Percentiles rank a stretch among this genome's conserved stretches.
Evolutionary conservation across 2,888 invertebrate species (phyloP).

Genomic region (Hyalella azteca): DNA sequence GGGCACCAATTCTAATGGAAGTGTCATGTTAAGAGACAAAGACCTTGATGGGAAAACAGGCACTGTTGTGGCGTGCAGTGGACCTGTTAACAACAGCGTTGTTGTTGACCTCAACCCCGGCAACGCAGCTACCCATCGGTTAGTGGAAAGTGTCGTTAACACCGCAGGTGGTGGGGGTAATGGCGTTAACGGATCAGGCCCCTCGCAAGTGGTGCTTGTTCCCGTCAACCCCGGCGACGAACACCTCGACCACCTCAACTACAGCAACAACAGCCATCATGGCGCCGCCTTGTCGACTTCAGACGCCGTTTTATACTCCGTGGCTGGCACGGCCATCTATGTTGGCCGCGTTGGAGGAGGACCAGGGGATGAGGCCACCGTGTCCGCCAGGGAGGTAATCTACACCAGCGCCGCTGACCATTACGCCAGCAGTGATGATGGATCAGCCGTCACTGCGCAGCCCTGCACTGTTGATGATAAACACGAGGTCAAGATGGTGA

Average conservation of each 20-base stretch:
- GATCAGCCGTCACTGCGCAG: background rate
- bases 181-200: conserved; percentile 17
- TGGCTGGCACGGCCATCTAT: conserved; percentile 57
- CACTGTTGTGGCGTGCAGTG: background rate
- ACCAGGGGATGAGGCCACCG: conserved; percentile 41
- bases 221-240: conserved; percentile 47
- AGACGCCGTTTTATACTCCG: conserved; percentile 53
- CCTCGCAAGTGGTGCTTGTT: conserved; percentile 55
- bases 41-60: conserved; percentile 8
- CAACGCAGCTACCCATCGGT: conserved; percentile 7
- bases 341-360: conserved; percentile 32
- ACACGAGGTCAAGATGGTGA: conserved; percentile 37
- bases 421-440: conserved; percentile 33
- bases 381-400: conserved; percentile 45
- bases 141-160: conserved; percentile 25
- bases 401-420: conserved; percentile 26
- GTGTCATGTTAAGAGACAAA: background rate
- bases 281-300: conserved; percentile 46
- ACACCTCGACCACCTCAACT: conserved; percentile 44
- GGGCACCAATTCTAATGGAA: conserved; percentile 10
- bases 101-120: conserved; percentile 16
- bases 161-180: conserved; percentile 8
- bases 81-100: conserved; percentile 3
- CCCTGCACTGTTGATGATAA: background rate
- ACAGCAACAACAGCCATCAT: conserved; percentile 54